Conservation (phyloP, 2,113 vertebrate genomes). For the Capreolus pygargus region DNA sequence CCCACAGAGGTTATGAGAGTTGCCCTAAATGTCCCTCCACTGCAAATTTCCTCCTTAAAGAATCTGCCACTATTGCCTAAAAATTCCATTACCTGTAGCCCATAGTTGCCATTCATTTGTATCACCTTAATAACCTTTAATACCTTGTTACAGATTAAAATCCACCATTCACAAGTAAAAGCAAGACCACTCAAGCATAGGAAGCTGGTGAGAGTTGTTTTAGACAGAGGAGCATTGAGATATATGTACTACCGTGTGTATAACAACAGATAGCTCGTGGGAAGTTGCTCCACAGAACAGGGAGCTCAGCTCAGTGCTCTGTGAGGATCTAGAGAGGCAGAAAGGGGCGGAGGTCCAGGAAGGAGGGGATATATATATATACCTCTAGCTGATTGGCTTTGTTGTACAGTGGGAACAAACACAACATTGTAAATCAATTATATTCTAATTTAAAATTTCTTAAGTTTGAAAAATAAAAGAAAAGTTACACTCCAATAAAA, state of each 20-base stretch:
- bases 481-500: neutral
- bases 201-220: neutral
- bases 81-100: conserved; percentile 9
- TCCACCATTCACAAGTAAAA: neutral
- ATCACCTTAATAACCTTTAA: conserved; percentile 7
- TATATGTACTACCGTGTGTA: neutral
- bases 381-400: neutral
- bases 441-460: neutral
- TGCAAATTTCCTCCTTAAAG: neutral
- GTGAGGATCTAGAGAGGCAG: neutral
- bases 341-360: neutral
- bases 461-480: neutral
- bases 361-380: neutral
- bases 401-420: neutral
- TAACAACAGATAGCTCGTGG: neutral
- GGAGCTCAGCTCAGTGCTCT: neutral
- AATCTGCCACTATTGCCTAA: neutral
- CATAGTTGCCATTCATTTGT: neutral
- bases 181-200: neutral
- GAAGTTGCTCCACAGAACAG: neutral
- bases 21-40: neutral
- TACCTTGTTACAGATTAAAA: conserved; percentile 28
- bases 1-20: neutral
- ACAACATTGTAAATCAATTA: neutral
- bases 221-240: neutral